Evolutionary conservation across 2,797 vertebrate genomes (phyloP), one percentile per base, ranked within the genome.

Genomic region (Philypnodon macrostomus): DNA sequence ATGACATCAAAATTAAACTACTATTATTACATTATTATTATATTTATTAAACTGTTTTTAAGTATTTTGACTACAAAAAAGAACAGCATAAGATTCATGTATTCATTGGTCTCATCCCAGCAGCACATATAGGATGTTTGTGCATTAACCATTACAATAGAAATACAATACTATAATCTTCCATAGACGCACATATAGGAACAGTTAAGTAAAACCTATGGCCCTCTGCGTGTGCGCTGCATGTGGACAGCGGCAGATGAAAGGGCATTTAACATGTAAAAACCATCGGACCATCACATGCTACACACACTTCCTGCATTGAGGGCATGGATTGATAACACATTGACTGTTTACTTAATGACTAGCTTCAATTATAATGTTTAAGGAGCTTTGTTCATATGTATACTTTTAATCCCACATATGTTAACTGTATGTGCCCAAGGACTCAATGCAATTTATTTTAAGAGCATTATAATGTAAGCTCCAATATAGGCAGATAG

Each of bases 221-320:
- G 41, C 33, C 36, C 34, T 2, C 60, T 41, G 47, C 54, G 56
- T n/a, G n/a, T n/a, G n/a, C n/a, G n/a, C n/a, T n/a, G n/a, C n/a
- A n/a, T n/a, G n/a, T n/a, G n/a, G n/a, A n/a, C 52, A 32, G 3
- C 0, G 26, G 55, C 19, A 60, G 78, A 87, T 81, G 73, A 87
- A 84, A 79, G 70, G 30, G 44, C 66, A 38, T 45, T 75, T 55
- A 58, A 70, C 76, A 76, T 67, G 78, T 65, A 55, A 66, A 51
- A 82, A 56, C 67, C 85, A 89, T 58, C 67, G 3, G 85, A 90
- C 87, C 88, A 89, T 90, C 89, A 90, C 81, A 83, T 85, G 67
- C 79, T 78, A 65, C 66, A 53, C 57, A n/a, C 58, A 32, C 79
- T 80, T 87, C 84, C 80, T 81, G 45, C 61, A 58, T 59, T n/a